Evolutionary conservation across 2,113 vertebrate genomes (phyloP), one percentile per base, ranked within the genome.

Genomic region (Cichladusa arquata): DNA sequence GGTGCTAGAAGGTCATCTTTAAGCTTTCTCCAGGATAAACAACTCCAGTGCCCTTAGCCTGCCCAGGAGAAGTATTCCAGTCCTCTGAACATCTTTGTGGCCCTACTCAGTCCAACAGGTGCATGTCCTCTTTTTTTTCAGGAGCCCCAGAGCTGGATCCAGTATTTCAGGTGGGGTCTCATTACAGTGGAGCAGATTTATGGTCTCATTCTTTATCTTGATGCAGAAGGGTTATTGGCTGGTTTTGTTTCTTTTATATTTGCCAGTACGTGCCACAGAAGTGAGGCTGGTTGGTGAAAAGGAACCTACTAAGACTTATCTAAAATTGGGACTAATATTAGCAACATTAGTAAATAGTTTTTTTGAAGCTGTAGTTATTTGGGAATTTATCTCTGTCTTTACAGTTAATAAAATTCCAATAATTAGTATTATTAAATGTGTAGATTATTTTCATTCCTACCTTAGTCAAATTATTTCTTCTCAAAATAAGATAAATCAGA

Each of bases 31-130:
- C 25, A 34, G 20, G 24, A 45, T 11, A n/a, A 61, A 34, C 14
- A 54, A 6, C 12, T 31, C 20, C 29, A 47, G 5, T n/a, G 26
- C 17, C 34, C 71, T 47, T 19, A 61, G 20, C n/a, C 34, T 69
- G 5, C 12, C 31, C 12, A 48, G 5, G 7, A 82, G 29, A 34
- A 8, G 6, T 34, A 28, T 42, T 36, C n/a, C 40, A 76, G 15
- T 3, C 24, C 38, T 34, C 25, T 11, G 14, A 31, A 26, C 9
- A n/a, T 14, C 31, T 54, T 48, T 1, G 0, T 42, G n/a, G 17
- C 5, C 17, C 13, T 26, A 5, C 5, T 54, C 17, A 38, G 16
- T 47, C 24, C 28, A 47, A 60, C 2, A 34, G 9, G n/a, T 40
- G 19, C 53, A 25, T 20, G 25, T 25, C 16, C n/a, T 66, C 11